A percentile compares a stretch with the other conserved stretches of the same genome.
phyloP scores from a whole-genome alignment of 2,797 vertebrate genomes.

The Percopsis omiscomaycus region DNA sequence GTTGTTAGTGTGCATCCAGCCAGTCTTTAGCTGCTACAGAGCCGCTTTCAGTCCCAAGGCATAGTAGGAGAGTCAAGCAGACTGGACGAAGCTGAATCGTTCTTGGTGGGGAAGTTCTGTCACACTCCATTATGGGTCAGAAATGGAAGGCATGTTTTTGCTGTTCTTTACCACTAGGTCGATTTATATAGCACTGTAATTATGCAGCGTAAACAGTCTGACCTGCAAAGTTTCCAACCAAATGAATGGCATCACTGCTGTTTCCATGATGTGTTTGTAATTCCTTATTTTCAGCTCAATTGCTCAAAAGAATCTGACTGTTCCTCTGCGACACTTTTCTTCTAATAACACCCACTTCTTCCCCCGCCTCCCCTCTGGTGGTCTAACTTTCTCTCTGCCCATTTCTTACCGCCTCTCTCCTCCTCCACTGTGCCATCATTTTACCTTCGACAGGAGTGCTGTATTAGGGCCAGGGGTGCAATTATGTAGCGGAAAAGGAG shows the following conservation, averaged over 20 bases:
- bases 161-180: no score
- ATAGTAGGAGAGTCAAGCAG: neutral
- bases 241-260: no score
- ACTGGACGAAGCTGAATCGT: conserved; percentile 24
- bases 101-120: conserved; percentile 16
- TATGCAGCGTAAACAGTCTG: conserved; percentile 8
- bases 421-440: neutral
- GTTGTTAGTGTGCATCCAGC: neutral
- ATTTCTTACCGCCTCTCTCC: neutral
- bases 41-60: neutral
- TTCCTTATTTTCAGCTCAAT: no score
- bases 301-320: no score
- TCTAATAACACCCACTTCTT: no score
- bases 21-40: neutral
- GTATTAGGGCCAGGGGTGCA: conserved; percentile 36
- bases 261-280: no score
- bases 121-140: conserved; percentile 28
- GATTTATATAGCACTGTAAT: conserved; percentile 28
- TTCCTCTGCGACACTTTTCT: no score
- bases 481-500: conserved; percentile 58
- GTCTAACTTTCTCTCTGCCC: neutral
- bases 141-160: no score
- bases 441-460: conserved; percentile 8
- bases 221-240: no score
- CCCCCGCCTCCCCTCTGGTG: no score